Conservation (phyloP, 2,113 vertebrate genomes). For the Tupaia tana region DNA sequence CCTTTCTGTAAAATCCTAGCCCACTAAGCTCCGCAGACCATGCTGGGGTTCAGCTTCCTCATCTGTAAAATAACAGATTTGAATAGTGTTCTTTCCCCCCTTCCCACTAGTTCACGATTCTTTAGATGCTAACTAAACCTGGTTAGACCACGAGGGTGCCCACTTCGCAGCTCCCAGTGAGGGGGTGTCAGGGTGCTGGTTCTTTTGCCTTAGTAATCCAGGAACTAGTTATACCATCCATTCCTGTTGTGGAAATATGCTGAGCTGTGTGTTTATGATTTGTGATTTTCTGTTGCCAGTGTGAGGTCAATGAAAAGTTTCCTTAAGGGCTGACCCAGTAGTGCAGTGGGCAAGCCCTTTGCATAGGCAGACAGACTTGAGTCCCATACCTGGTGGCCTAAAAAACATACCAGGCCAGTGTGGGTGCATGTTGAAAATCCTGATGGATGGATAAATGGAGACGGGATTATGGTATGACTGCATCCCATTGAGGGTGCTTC, state of each 20-base stretch:
- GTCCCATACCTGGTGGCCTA: too few species aligned
- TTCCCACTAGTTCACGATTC: not conserved
- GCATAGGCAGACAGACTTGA: too few species aligned
- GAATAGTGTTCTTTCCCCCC: not conserved
- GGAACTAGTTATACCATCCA: too few species aligned
- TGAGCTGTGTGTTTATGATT: not conserved
- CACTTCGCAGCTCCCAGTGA: too few species aligned
- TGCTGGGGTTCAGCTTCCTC: not conserved
- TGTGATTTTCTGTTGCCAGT: not conserved
- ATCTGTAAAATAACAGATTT: not conserved
- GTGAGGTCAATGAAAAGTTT: not conserved
- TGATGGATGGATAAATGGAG: too few species aligned
- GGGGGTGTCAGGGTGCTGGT: not conserved
- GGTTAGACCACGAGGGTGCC: not conserved
- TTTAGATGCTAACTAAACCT: not conserved
- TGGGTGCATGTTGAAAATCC: too few species aligned
- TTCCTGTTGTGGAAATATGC: too few species aligned
- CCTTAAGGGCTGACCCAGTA: not conserved
- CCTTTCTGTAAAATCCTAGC: not conserved
- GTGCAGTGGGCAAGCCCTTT: too few species aligned
- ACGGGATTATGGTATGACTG: too few species aligned
- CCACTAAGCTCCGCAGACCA: not conserved
- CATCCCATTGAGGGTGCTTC: too few species aligned
- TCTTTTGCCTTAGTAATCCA: not conserved
- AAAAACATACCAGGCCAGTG: too few species aligned